Evolutionary conservation across 1,140 invertebrate species (phyloP).

Genomic region (Drosophila bocqueti): DNA sequence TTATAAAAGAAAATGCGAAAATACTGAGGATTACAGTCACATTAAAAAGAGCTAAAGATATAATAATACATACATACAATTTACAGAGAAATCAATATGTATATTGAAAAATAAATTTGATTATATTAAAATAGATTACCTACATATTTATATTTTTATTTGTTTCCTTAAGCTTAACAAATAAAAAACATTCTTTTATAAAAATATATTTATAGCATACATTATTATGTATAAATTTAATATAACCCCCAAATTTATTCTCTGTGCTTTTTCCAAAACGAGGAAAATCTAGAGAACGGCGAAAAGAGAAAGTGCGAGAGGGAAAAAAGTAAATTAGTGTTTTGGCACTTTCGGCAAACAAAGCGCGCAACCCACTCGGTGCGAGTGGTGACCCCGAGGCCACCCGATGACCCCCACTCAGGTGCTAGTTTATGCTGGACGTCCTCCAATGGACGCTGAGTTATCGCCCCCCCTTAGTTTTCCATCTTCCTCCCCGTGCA

Average conservation of each 20-base stretch:
- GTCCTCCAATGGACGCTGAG: constrained; percentile 58
- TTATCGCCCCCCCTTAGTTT: constrained; percentile 49
- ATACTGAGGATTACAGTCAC: accelerated
- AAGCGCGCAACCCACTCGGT: constrained; percentile 43
- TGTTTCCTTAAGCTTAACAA: background rate
- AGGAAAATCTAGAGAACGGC: constrained; percentile 14
- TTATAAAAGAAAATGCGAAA: background rate
- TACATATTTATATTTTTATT: too few relatives aligned
- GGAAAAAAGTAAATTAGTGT: constrained; percentile 82
- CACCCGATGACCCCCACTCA: constrained; percentile 60
- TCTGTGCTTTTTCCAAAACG: background rate
- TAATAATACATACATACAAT: background rate
- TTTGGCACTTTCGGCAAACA: constrained; percentile 83
- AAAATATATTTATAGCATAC: too few relatives aligned
- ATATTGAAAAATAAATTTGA: too few relatives aligned
- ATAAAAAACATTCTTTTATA: background rate
- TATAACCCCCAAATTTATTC: background rate
- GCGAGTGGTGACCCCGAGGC: constrained; percentile 24
- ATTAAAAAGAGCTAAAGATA: background rate
- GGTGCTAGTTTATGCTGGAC: constrained; percentile 73
- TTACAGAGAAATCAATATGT: background rate
- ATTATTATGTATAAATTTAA: too few relatives aligned
- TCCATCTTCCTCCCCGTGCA: constrained; percentile 20
- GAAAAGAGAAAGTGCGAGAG: constrained; percentile 34
- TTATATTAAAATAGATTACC: too few relatives aligned